Evolutionary conservation across 2,888 invertebrate genomes (phyloP).

Genomic region (Druceiella hillmani): DNA sequence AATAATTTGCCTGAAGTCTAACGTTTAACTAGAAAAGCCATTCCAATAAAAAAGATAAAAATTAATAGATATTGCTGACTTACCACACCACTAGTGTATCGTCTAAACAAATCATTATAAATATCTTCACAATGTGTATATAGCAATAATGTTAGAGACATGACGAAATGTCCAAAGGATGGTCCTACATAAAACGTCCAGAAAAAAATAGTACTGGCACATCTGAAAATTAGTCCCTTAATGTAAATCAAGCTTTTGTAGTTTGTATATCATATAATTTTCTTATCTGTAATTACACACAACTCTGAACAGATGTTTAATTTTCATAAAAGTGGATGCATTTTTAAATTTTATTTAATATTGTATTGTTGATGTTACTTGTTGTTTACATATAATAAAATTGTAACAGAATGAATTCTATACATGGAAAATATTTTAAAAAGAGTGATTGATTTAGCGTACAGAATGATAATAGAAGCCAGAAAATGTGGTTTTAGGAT

Average conservation of each 20-base stretch:
- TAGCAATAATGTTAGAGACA: conserved; percentile 70
- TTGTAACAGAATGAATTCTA: no score
- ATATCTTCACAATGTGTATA: conserved; percentile 72
- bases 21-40: no score
- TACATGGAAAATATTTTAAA: no score
- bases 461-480: no score
- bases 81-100: conserved; percentile 47
- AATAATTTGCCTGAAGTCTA: no score
- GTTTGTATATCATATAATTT: no score
- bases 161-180: conserved; percentile 72
- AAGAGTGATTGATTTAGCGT: no score
- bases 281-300: no score
- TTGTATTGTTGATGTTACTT: neutral
- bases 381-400: no score
- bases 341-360: neutral
- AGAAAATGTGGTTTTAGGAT: no score
- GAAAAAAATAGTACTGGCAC: conserved; percentile 62
- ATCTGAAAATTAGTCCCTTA: conserved; percentile 34
- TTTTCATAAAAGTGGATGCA: conserved; percentile 5
- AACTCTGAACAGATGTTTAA: no score
- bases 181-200: conserved; percentile 85
- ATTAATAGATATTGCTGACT: conserved; percentile 25
- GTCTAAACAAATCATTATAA: conserved; percentile 54
- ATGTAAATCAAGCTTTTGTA: no score
- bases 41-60: conserved; percentile 2